Evolutionary conservation across 2,797 vertebrate genomes (phyloP).

Genomic region (Alectoris magna): DNA sequence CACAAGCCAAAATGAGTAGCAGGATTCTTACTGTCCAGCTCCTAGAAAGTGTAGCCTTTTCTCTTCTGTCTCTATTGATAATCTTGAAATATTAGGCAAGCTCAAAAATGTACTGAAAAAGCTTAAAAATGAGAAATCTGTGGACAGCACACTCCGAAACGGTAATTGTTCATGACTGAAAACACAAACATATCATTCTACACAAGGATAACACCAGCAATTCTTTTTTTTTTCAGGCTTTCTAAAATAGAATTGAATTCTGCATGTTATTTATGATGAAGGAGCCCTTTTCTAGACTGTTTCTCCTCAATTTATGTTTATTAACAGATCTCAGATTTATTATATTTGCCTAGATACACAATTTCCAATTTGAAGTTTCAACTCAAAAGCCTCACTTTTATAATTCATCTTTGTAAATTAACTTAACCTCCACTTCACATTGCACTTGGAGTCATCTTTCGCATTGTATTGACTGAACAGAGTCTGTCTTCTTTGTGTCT

Average conservation of each 20-base stretch:
- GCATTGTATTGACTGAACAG: background rate
- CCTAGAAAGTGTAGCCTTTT: background rate
- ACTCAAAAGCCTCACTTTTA: background rate
- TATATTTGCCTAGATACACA: background rate
- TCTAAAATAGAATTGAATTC: background rate
- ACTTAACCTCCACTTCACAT: background rate
- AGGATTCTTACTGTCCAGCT: background rate
- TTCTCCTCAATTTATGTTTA: background rate
- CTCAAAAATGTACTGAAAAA: background rate
- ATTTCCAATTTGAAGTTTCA: background rate
- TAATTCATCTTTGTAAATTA: background rate
- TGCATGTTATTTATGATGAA: background rate
- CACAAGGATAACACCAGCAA: background rate
- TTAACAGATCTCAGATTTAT: background rate
- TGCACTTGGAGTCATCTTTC: background rate
- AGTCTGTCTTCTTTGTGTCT: background rate
- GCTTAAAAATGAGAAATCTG: background rate
- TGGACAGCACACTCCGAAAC: background rate
- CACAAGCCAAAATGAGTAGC: background rate
- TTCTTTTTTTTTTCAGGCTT: fast-evolving
- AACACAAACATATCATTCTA: background rate
- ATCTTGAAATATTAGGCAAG: background rate
- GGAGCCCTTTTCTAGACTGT: background rate
- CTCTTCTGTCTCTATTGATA: background rate
- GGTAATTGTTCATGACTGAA: background rate